Percentiles rank a stretch among this genome's conserved stretches.
Conservation (phyloP, 2,113 vertebrate species). For the Mesembrinibis cayennensis region DNA sequence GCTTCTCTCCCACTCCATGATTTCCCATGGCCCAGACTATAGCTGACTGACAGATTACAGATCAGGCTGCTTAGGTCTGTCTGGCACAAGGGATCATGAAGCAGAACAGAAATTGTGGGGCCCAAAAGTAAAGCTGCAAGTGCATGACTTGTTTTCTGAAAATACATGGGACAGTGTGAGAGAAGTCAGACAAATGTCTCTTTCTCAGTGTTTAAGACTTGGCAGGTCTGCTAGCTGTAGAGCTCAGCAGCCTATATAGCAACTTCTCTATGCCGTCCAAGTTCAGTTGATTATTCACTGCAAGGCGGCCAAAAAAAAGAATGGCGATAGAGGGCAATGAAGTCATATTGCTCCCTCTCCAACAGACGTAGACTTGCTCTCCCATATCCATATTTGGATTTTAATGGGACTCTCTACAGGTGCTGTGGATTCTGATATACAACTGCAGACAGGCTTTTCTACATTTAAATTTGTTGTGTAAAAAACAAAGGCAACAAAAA, state of each 20-base stretch:
- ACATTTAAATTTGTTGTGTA: background rate
- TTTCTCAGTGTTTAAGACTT: constrained; percentile 49
- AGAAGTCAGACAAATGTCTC: constrained; percentile 65
- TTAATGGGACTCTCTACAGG: constrained; percentile 1
- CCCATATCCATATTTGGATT: constrained; percentile 21
- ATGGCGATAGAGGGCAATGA: constrained; percentile 46
- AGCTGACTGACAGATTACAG: constrained; percentile 35
- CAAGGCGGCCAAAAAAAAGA: constrained; percentile 38
- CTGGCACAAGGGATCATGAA: constrained; percentile 48
- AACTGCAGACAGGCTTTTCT: background rate
- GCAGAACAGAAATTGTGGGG: constrained; percentile 40
- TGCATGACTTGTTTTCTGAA: constrained; percentile 65
- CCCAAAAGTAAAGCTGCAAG: constrained; percentile 50
- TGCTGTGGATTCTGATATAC: background rate
- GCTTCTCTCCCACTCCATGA: background rate
- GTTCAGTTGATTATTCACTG: constrained; percentile 49
- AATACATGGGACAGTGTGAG: constrained; percentile 65
- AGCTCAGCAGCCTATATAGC: constrained; percentile 48
- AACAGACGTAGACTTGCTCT: background rate
- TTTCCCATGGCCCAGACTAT: constrained; percentile 32
- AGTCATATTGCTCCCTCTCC: constrained; percentile 26
- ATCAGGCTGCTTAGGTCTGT: constrained; percentile 37
- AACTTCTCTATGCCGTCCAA: constrained; percentile 36
- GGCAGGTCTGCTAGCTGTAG: constrained; percentile 44
- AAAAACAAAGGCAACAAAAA: background rate